Base-by-base conservation (phyloP, 1,140 invertebrate species). In the Mya arenaria region DNA sequence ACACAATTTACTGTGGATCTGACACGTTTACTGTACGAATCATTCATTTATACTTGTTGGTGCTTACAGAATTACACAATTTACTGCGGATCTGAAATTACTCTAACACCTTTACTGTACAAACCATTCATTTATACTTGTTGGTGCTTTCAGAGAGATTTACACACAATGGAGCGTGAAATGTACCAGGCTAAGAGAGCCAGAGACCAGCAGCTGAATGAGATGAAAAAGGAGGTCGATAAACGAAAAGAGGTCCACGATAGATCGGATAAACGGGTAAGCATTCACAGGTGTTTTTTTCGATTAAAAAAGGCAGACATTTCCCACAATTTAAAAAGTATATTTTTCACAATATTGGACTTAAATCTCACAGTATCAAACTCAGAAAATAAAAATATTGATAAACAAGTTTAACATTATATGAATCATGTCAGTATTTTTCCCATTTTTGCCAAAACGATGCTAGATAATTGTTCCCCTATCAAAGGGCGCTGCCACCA, bases 221-320 rank as follows among this genome's bases (percentile, higher is more conserved):
- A 85, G 60, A 84, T 84, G 44, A 82, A 65, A 55, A 88, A 84
- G 60, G 87, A 88, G 28, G 87, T 86, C 1, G 87, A 88, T n/a
- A 82, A 80, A 56, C 62, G 85, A 17, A 85, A 83, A 68, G 87
- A 88, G 44, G 62, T 79, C 13, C 44, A 73, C 0, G 87, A 86
- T 25, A 32, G 79, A 32, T 37, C 39, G 1, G 84, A 86, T 19
- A 86, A 83, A 60, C 82, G 82, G 69, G 87, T 88, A 23, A 32
- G 71, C 79, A 10, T 5, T 52, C 23, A 4, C 6, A 6, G 19
- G 5, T 15, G 5, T 58, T 48, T 13, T 48, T 48, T 13, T 13
- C 10, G 44, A 10, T 48, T 48, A n/a, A 48, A 13, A 10, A 48
- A 13, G 44, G n/a, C n/a, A n/a, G 44, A 13, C 44, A 10, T 13